Conservation (phyloP, 2,797 vertebrate genomes). For the Rhinella marina region DNA sequence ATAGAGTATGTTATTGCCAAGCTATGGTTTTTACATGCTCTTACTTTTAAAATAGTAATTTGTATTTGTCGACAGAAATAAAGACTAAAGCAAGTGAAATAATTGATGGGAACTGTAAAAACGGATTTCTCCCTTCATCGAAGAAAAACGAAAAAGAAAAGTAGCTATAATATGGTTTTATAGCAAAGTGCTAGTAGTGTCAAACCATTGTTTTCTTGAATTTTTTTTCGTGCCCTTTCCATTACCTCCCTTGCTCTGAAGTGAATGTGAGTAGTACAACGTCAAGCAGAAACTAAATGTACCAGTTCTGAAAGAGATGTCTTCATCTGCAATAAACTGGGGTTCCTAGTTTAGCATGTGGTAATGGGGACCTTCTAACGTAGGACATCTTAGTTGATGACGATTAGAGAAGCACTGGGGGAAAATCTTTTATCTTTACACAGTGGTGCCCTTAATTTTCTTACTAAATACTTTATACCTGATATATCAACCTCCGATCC, state of each 20-base stretch:
- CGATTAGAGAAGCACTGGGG: neutral
- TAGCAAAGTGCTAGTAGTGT: neutral
- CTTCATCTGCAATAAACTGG: too few relatives aligned
- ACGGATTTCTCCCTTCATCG: neutral
- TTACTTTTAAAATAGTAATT: slow-evolving; percentile 41
- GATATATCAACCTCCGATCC: too few relatives aligned
- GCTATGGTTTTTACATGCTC: slow-evolving; percentile 4
- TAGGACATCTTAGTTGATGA: neutral
- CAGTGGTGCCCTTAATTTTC: too few relatives aligned
- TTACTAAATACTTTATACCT: too few relatives aligned
- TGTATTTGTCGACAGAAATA: slow-evolving; percentile 18
- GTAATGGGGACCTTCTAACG: neutral
- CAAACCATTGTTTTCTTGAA: neutral
- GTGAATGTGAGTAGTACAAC: neutral
- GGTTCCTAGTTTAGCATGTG: too few relatives aligned
- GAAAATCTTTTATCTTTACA: too few relatives aligned
- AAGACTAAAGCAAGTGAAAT: slow-evolving; percentile 22
- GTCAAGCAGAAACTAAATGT: neutral
- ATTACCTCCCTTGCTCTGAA: neutral
- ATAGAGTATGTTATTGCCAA: slow-evolving; percentile 19
- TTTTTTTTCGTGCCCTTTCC: neutral
- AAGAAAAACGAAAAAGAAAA: neutral
- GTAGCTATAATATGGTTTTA: neutral
- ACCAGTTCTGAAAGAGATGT: neutral
- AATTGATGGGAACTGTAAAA: slow-evolving; percentile 6